A percentile compares a stretch with the other conserved stretches of the same genome.
Evolutionary conservation across 2,888 invertebrate species (phyloP).

Genomic region (Zygaena filipendulae): DNA sequence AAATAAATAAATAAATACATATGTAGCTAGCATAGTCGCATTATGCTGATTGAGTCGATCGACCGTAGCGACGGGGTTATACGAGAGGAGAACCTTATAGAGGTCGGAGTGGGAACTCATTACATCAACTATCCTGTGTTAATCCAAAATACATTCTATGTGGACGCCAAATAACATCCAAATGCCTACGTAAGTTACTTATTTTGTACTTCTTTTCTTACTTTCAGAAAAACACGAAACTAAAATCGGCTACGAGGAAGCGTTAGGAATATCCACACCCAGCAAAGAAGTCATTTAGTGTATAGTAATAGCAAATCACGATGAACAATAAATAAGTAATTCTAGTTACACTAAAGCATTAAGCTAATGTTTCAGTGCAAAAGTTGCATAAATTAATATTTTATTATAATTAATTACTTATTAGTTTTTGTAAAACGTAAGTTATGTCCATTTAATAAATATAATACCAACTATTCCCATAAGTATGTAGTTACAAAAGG

Average conservation of each 20-base stretch:
- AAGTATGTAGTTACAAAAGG: conserved; percentile 38
- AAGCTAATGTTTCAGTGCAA: conserved; percentile 53
- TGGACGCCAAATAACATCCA: too few species aligned
- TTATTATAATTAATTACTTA: conserved; percentile 34
- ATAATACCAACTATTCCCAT: conserved; percentile 45
- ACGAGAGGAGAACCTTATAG: too few species aligned
- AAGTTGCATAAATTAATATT: conserved; percentile 53
- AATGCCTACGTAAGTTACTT: too few species aligned
- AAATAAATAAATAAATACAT: too few species aligned
- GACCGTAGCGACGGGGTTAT: too few species aligned
- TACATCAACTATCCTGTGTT: too few species aligned
- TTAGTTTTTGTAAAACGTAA: too few species aligned
- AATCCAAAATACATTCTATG: too few species aligned
- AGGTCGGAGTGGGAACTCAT: too few species aligned
- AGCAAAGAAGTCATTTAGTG: conserved; percentile 83
- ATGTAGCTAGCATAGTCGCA: too few species aligned
- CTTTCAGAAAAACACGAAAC: conserved; percentile 65
- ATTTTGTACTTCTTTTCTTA: too few species aligned
- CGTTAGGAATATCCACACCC: conserved; percentile 90
- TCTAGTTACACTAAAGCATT: conserved; percentile 31
- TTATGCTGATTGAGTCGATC: too few species aligned
- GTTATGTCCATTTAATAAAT: conserved; percentile 55
- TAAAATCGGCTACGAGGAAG: conserved; percentile 87
- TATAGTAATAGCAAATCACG: conserved; percentile 19
- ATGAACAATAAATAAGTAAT: conserved; percentile 22